These are phyloP conservation scores for Paratrypauchen microcephalus DNA, from an alignment of 2,797 vertebrate genomes.

Conservation along the genomic window DNA sequence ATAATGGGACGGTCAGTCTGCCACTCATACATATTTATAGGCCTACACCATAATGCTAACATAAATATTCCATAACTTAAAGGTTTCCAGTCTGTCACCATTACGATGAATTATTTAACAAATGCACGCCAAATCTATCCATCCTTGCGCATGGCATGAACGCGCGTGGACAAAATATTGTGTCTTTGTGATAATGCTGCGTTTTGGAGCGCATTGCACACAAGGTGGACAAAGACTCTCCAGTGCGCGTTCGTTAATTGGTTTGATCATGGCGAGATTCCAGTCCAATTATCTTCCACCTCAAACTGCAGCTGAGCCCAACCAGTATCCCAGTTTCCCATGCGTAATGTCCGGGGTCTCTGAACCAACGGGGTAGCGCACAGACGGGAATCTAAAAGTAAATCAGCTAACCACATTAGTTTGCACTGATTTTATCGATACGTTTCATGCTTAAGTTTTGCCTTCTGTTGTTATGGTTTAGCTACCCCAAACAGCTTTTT, in stretches of 20 bases:
- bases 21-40: constrained; percentile 59
- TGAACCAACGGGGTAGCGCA: constrained; percentile 7
- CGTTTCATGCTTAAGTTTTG: not conserved
- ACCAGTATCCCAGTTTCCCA: constrained; percentile 21
- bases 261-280: constrained; percentile 62
- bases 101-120: constrained; percentile 67
- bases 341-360: constrained; percentile 14
- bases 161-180: constrained; percentile 13
- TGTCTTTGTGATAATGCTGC: constrained; percentile 20
- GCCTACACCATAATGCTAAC: constrained; percentile 38
- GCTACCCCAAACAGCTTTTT: not conserved
- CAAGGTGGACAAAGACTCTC: constrained; percentile 60
- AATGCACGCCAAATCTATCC: constrained; percentile 31
- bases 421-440: not conserved
- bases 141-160: constrained; percentile 25
- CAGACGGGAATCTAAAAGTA: not conserved
- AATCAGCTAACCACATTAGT: not conserved
- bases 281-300: constrained; percentile 58
- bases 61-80: constrained; percentile 64
- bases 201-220: constrained; percentile 20
- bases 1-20: constrained; percentile 43
- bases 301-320: constrained; percentile 37
- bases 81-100: constrained; percentile 56
- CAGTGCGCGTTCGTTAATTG: constrained; percentile 52
- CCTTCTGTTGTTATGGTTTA: not conserved